These are phyloP conservation scores for Rhodinocichla rosea DNA, from an alignment of 2,113 vertebrate species.

Conservation along the genomic window DNA sequence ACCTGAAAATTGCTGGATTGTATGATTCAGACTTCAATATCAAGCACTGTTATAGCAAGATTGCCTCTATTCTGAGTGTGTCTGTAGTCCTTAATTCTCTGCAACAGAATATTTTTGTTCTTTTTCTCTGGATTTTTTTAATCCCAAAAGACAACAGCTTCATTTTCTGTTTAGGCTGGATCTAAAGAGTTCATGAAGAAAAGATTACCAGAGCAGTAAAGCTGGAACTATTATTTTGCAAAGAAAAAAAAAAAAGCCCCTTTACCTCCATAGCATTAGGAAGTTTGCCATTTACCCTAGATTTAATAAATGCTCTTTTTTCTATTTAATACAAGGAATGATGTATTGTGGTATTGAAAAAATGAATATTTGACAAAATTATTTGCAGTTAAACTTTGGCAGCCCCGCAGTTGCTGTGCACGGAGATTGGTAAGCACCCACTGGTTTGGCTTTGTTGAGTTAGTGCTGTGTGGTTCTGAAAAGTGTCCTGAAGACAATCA, in stretches of 20 bases:
- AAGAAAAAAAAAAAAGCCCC: neutral
- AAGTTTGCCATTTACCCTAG: neutral
- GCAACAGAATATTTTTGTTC: neutral
- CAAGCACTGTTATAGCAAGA: neutral
- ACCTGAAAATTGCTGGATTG: neutral
- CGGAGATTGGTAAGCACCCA: constrained; percentile 44
- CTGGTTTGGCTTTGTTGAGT: constrained; percentile 45
- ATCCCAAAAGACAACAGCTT: neutral
- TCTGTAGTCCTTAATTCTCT: neutral
- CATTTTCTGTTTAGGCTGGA: neutral
- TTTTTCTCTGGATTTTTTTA: neutral
- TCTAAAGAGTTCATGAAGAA: neutral
- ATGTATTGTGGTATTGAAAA: neutral
- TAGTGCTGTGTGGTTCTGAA: constrained; percentile 57
- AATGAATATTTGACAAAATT: constrained; percentile 52
- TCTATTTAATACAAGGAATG: neutral
- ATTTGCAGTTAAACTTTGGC: constrained; percentile 60
- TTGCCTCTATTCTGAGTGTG: neutral
- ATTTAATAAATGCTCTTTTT: neutral
- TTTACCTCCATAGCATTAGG: neutral
- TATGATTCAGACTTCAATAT: neutral
- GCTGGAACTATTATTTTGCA: neutral
- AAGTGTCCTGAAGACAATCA: neutral
- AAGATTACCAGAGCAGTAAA: neutral
- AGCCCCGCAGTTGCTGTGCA: neutral